These are phyloP conservation scores for Festucalex cinctus DNA, from an alignment of 2,113 vertebrate genomes.

Conservation along the genomic window DNA sequence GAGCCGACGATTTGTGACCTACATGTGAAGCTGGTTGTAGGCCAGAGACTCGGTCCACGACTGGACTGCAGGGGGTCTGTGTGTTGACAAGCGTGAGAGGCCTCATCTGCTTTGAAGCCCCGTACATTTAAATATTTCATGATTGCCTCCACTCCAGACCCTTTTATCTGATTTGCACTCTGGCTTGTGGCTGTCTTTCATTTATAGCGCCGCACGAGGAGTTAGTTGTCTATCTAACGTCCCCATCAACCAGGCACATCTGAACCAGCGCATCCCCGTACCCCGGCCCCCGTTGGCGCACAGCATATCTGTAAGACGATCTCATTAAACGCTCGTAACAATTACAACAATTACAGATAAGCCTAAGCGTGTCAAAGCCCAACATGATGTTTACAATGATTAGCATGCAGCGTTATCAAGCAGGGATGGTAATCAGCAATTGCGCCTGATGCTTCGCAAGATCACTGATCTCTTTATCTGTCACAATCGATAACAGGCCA, in stretches of 20 bases:
- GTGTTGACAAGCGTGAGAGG: slow-evolving; percentile 55
- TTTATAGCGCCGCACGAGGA: slow-evolving; percentile 53
- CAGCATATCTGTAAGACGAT: slow-evolving; percentile 61
- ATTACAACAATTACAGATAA: slow-evolving; percentile 73
- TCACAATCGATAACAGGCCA: slow-evolving; percentile 52
- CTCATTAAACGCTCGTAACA: slow-evolving; percentile 69
- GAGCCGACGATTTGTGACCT: slow-evolving; percentile 48
- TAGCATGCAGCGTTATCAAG: slow-evolving; percentile 63
- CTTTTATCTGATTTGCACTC: slow-evolving; percentile 62
- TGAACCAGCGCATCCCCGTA: slow-evolving; percentile 29
- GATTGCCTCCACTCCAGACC: slow-evolving; percentile 55
- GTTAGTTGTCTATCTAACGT: slow-evolving; percentile 46
- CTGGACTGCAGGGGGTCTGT: slow-evolving; percentile 46
- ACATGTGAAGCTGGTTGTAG: slow-evolving; percentile 53
- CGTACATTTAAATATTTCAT: slow-evolving; percentile 76
- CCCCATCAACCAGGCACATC: slow-evolving; percentile 52
- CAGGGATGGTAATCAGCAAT: slow-evolving; percentile 57
- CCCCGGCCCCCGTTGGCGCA: slow-evolving; percentile 36
- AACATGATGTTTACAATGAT: slow-evolving; percentile 70
- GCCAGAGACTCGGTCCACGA: slow-evolving; percentile 37
- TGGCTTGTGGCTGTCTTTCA: slow-evolving; percentile 62
- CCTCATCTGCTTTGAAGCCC: slow-evolving; percentile 69
- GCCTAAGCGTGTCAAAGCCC: slow-evolving; percentile 67
- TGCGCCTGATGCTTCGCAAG: slow-evolving; percentile 46
- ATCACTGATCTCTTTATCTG: slow-evolving; percentile 62